Evolutionary conservation across 2,888 invertebrate species (phyloP).

Genomic region (Caenorhabditis angaria): DNA sequence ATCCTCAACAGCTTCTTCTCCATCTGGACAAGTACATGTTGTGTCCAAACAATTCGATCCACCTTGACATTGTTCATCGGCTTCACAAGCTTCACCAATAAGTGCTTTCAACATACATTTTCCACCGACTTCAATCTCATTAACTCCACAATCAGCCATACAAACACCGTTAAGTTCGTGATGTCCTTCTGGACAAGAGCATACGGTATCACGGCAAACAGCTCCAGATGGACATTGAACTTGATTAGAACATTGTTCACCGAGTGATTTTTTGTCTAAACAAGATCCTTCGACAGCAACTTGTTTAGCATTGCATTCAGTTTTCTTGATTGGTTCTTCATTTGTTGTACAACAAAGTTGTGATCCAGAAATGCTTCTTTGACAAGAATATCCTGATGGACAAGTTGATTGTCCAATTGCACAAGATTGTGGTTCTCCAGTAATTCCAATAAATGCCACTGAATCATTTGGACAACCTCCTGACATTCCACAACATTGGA

Average conservation of each 20-base stretch:
- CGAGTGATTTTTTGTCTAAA: conserved; percentile 60
- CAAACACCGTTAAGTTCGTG: conserved; percentile 60
- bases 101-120: conserved; percentile 59
- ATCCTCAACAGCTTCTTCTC: conserved; percentile 57
- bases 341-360: conserved; percentile 70
- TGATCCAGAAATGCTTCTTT: conserved; percentile 62
- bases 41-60: conserved; percentile 54
- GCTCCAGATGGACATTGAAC: conserved; percentile 64
- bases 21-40: conserved; percentile 64
- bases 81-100: conserved; percentile 62
- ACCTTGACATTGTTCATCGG: conserved; percentile 63
- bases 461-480: conserved; percentile 70
- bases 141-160: conserved; percentile 53
- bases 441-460: conserved; percentile 71
- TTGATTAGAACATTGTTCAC: conserved; percentile 63
- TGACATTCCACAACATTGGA: conserved; percentile 70
- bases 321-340: conserved; percentile 28
- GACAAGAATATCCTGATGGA: conserved; percentile 70
- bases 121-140: conserved; percentile 59
- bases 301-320: conserved; percentile 64
- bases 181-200: conserved; percentile 63
- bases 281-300: conserved; percentile 67
- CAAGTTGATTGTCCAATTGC: conserved; percentile 69
- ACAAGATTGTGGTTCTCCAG: conserved; percentile 69
- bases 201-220: conserved; percentile 63